These are phyloP conservation scores for Theodoxus fluviatilis DNA, from an alignment of 2,888 invertebrate species.

Conservation along the genomic window DNA sequence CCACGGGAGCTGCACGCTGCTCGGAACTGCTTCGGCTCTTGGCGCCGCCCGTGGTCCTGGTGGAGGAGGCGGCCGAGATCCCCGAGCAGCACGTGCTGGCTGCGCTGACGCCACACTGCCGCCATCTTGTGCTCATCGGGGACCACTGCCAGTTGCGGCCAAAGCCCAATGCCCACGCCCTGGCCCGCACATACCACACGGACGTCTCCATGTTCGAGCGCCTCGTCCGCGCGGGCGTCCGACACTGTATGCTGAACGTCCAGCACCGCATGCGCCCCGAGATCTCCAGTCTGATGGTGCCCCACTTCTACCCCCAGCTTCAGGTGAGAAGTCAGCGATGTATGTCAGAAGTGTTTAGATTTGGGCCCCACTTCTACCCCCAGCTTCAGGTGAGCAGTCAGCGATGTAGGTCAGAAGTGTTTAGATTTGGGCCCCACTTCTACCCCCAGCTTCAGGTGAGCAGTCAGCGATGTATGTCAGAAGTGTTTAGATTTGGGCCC, in stretches of 20 bases:
- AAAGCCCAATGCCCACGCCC: conserved; percentile 73
- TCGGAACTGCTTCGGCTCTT: conserved; percentile 31
- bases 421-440: conserved; percentile 75
- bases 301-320: conserved; percentile 75
- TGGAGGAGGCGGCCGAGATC: conserved; percentile 43
- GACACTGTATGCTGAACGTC: conserved; percentile 70
- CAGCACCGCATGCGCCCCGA: conserved; percentile 81
- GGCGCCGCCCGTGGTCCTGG: conserved; percentile 32
- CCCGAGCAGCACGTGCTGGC: conserved; percentile 42
- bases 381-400: too few relatives aligned
- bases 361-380: conserved; percentile 76
- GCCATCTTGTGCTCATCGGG: conserved; percentile 67
- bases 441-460: conserved; percentile 75
- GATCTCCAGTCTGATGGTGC: conserved; percentile 71
- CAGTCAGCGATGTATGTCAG: too few relatives aligned
- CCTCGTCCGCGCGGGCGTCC: conserved; percentile 74
- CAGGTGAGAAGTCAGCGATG: too few relatives aligned
- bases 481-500: too few relatives aligned
- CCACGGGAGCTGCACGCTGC: conserved; percentile 36
- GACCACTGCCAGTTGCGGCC: conserved; percentile 83
- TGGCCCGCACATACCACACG: conserved; percentile 72
- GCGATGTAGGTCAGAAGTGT: too few relatives aligned
- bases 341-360: too few relatives aligned
- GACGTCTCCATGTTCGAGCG: conserved; percentile 83
- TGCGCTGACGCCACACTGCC: conserved; percentile 33